Evolutionary conservation across 2,113 vertebrate species (phyloP), one percentile per base, ranked within the genome.

Genomic region (Oxyura jamaicensis): DNA sequence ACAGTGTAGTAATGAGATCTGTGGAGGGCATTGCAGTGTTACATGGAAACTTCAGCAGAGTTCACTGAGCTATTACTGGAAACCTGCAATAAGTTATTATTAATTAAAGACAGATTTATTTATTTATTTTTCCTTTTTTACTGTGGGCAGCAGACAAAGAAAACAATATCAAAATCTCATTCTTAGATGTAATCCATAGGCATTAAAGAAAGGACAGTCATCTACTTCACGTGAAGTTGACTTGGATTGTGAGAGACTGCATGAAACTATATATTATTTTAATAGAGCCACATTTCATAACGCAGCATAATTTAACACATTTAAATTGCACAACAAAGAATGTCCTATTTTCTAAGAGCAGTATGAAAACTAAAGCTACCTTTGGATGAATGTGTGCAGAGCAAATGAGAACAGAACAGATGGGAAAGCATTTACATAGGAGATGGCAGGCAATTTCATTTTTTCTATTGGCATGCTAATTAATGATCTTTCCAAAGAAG

Each of bases 391-490:
- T 39, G 29, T 58, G 15, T 77, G 31, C 77, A 72, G 52, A 60
- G 90, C 94, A 91, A 94, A 95, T 93, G 96, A 94, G 87, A 93
- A 88, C n/a, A 77, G 83, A 91, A 90, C 90, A 95, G 89, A 95
- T 91, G 87, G 87, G 79, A 69, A 95, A 74, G 36, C 33, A 72
- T 91, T 93, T 95, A 91, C 90, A 48, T 91, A 75, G 69, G 73
- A 90, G 67, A 88, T 88, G 66, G 94, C 66, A 83, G 87, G 91
- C 94, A 94, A 96, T 96, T 95, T 96, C 63, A 85, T 91, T 96
- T 95, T 91, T 96, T 87, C 86, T 92, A 93, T 96, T 95, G 96
- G 91, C 88, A 96, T 97, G 93, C 91, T 97, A 95, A 95, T 91
- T 93, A 95, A 88, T 83, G 68, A 90, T 80, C 83, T 91, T 91